Conservation (phyloP, 1,140 invertebrate genomes). For the Tetraneura akinire region DNA sequence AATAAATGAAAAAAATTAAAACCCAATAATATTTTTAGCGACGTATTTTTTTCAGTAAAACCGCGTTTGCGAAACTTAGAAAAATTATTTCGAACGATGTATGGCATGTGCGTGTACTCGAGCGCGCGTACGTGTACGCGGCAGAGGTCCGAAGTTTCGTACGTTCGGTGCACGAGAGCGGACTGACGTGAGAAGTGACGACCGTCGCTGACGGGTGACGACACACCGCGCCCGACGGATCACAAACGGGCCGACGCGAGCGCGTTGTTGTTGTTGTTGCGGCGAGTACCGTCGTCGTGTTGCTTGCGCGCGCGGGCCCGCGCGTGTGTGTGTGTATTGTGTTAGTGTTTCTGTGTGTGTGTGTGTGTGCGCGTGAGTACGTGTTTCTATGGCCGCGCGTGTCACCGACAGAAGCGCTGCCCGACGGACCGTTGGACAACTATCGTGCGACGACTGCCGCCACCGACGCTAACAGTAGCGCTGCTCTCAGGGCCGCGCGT, state of each 20-base stretch:
- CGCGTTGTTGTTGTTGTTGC: conserved; percentile 39
- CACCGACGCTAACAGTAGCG: neutral
- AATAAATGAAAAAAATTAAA: too few relatives aligned
- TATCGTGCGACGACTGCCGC: neutral
- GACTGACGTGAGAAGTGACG: conserved; percentile 50
- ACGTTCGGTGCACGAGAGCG: conserved; percentile 37
- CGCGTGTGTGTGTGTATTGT: neutral
- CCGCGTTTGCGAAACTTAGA: neutral
- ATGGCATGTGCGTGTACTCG: neutral
- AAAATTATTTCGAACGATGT: neutral
- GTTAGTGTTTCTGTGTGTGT: neutral
- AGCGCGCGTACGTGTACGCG: neutral
- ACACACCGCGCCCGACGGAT: conserved; percentile 33
- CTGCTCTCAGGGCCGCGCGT: conserved; percentile 33
- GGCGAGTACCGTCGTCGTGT: neutral
- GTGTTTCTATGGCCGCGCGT: neutral
- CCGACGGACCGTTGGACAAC: conserved; percentile 26
- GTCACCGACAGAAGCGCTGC: neutral
- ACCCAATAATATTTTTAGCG: neutral
- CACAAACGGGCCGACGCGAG: conserved; percentile 49
- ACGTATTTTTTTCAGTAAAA: neutral
- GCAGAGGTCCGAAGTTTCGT: conserved; percentile 37
- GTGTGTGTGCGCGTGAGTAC: neutral
- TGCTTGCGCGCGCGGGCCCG: neutral
- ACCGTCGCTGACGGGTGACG: conserved; percentile 48